Base-by-base conservation (phyloP, 2,888 invertebrate genomes). In the Blastobasis adustella region DNA sequence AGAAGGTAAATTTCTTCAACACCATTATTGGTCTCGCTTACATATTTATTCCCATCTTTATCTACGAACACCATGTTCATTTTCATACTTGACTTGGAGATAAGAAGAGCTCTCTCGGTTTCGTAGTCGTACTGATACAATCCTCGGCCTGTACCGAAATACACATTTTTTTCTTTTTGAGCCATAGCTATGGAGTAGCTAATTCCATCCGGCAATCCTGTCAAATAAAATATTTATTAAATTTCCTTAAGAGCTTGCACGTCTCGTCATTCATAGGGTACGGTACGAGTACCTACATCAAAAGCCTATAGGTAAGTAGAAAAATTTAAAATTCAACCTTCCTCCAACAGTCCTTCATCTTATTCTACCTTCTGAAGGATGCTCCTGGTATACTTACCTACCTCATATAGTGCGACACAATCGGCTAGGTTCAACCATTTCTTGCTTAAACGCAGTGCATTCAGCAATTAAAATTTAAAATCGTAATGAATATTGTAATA, bases 121-220 rank as follows among this genome's bases (percentile, higher is more conserved):
- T 76, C 69, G 47, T 85, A 81, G 58, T 76, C 68, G 58, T 80
- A 85, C 7, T 51, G 57, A 56, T 66, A 86, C 51, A 86, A 73
- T 37, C 85, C 85, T 51, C 69, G 64, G n/a, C 67, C 75, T 23
- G 85, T 84, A 6, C 82, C 84, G 52, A 86, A 82, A 59, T 76
- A 85, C 7, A 84, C 79, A 57, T 72, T 73, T 0, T 63, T 55
- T 36, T 72, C 63, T 37, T 71, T 76, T 56, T 73, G 73, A 58
- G 84, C 83, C 10, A 83, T 59, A 5, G 85, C 85, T 49, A 85
- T 65, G 2, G 84, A 84, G 59, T 83, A 83, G 57, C 82, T 77
- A 36, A 68, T 60, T 6, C 75, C 73, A 50, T 77, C 70, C 4
- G 85, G 84, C 58, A 84, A 67, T 56, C 84, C 84, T 84, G 52